Conservation (phyloP, 2,113 vertebrate genomes). For the Rhinolophus sinicus region DNA sequence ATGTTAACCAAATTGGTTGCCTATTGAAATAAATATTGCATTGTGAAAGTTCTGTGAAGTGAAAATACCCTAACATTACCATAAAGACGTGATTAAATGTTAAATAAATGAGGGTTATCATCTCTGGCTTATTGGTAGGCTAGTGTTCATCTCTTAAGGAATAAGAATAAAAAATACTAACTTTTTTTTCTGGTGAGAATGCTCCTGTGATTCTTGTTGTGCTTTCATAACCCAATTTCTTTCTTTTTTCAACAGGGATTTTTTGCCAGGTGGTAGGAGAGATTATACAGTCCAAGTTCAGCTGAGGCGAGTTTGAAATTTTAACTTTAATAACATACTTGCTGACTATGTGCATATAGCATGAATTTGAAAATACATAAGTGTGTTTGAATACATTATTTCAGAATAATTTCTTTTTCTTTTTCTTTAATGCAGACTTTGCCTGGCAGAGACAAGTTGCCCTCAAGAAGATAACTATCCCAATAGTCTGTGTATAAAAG, state of each 20-base stretch:
- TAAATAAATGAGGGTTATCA: neutral
- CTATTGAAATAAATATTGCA: neutral
- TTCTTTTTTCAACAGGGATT: constrained; percentile 90
- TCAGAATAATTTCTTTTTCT: constrained; percentile 69
- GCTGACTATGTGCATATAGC: neutral
- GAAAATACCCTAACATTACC: neutral
- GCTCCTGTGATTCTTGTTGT: neutral
- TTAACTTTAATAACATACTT: constrained; percentile 3
- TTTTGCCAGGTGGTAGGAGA: constrained; percentile 94
- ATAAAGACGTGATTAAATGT: neutral
- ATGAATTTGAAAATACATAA: constrained; percentile 41
- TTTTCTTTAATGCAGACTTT: constrained; percentile 88
- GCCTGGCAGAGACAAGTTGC: constrained; percentile 97
- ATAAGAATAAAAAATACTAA: constrained; percentile 24
- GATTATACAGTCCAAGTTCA: constrained; percentile 99
- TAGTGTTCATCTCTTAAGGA: constrained; percentile 28
- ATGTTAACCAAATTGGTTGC: constrained; percentile 6
- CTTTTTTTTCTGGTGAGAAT: neutral
- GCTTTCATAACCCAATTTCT: constrained; percentile 24
- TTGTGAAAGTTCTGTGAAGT: neutral
- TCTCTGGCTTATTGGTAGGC: neutral
- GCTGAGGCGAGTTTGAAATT: constrained; percentile 87
- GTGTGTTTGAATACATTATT: neutral
- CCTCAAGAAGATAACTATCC: constrained; percentile 98
- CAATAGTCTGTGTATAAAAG: constrained; percentile 97